These are phyloP conservation scores for Theristicus caerulescens DNA, from an alignment of 2,113 vertebrate genomes.

Conservation along the genomic window DNA sequence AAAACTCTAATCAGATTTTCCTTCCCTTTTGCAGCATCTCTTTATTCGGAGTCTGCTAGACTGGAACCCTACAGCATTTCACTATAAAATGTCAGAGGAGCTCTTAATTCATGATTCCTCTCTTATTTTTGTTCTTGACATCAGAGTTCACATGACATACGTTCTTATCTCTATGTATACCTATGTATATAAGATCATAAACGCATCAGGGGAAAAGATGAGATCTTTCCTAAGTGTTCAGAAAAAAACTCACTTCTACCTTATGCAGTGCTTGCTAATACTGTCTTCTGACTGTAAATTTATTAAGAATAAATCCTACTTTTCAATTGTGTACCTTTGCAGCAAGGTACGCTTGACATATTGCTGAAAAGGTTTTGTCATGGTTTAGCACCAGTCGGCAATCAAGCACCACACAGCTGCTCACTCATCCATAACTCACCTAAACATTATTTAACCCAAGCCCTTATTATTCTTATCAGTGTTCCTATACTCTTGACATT, in stretches of 20 bases:
- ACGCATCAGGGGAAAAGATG: not conserved
- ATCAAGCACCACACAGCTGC: no score
- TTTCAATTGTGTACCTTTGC: not conserved
- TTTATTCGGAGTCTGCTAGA: not conserved
- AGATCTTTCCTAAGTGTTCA: not conserved
- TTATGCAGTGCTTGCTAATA: not conserved
- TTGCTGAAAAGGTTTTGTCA: not conserved
- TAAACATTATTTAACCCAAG: not conserved
- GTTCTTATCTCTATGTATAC: not conserved
- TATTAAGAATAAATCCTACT: not conserved
- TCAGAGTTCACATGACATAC: not conserved
- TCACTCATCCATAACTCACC: not conserved
- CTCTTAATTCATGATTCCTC: not conserved
- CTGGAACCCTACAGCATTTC: not conserved
- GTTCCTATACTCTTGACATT: not conserved
- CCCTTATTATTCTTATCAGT: not conserved
- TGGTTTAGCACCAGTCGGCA: no score
- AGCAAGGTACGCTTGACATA: not conserved
- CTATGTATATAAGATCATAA: not conserved
- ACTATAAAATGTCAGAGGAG: not conserved
- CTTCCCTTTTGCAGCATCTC: not conserved
- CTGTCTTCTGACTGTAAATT: not conserved
- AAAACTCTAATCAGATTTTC: slow-evolving; percentile 12
- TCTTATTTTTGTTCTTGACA: not conserved
- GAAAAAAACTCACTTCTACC: not conserved